These are phyloP conservation scores for Xestia rhomboidea DNA, from an alignment of 2,888 invertebrate species.

Conservation along the genomic window DNA sequence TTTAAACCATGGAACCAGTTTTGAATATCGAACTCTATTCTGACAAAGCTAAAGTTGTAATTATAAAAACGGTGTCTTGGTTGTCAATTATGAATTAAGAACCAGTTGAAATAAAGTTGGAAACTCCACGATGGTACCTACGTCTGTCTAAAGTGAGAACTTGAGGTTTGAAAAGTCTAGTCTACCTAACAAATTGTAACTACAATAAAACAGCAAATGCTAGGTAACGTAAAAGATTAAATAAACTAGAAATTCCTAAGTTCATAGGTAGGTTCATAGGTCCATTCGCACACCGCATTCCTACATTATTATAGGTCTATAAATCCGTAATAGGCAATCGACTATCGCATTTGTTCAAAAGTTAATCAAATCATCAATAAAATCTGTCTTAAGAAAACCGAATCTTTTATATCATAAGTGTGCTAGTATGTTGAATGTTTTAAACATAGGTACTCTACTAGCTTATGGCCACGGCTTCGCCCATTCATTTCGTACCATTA, in stretches of 20 bases:
- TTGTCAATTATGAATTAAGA: background rate
- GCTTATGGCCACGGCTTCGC: too few relatives aligned
- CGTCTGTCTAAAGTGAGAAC: background rate
- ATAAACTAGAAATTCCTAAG: slow-evolving; percentile 3
- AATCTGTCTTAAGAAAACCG: background rate
- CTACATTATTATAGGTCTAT: background rate
- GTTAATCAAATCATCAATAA: too few relatives aligned
- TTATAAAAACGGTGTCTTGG: background rate
- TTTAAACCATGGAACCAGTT: background rate
- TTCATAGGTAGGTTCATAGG: background rate
- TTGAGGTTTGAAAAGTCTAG: background rate
- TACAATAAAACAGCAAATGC: background rate
- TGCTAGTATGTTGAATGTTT: too few relatives aligned
- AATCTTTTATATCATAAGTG: background rate
- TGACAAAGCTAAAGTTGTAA: background rate
- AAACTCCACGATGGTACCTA: background rate
- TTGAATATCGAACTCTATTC: background rate
- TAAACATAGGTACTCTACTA: too few relatives aligned
- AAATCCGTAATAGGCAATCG: background rate
- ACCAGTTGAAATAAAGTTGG: background rate
- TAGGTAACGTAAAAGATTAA: slow-evolving; percentile 1
- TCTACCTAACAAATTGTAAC: background rate
- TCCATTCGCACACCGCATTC: slow-evolving; percentile 8
- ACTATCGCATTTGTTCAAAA: background rate
- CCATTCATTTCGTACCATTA: too few relatives aligned